Percentiles rank a stretch among this genome's conserved stretches.
These are phyloP conservation scores for Melanotaenia duboulayi DNA, from an alignment of 2,113 vertebrate species.

Conservation along the genomic window DNA sequence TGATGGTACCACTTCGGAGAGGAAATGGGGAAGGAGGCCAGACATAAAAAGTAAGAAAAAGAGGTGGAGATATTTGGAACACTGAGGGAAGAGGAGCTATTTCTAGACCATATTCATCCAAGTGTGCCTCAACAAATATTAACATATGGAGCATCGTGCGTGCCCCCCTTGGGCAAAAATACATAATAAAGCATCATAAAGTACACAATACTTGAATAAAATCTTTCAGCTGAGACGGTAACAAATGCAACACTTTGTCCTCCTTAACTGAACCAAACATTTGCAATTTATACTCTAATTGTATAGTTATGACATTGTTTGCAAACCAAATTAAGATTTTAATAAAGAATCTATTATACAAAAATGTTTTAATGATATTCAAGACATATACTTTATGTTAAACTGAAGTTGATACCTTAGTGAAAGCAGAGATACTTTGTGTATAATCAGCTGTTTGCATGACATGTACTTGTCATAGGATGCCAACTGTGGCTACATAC, in stretches of 20 bases:
- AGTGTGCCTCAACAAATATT: conserved; percentile 60
- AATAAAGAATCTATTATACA: neutral
- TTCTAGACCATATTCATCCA: conserved; percentile 51
- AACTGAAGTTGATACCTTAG: neutral
- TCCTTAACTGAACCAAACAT: conserved; percentile 10
- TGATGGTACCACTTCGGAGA: conserved; percentile 63
- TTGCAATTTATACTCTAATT: conserved; percentile 19
- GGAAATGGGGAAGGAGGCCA: conserved; percentile 76
- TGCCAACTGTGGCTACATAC: conserved; percentile 19
- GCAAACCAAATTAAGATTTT: neutral
- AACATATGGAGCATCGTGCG: conserved; percentile 46
- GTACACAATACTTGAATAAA: conserved; percentile 26
- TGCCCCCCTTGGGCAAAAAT: conserved; percentile 37
- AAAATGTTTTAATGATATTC: neutral
- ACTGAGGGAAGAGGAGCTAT: conserved; percentile 54
- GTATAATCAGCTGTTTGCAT: neutral
- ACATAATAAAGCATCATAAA: conserved; percentile 33
- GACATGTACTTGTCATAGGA: neutral
- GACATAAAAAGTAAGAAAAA: conserved; percentile 67
- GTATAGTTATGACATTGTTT: neutral
- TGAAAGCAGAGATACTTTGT: neutral
- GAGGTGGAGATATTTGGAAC: conserved; percentile 55
- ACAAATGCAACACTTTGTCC: conserved; percentile 23
- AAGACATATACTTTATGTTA: neutral
- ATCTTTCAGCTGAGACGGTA: conserved; percentile 40